Evolutionary conservation across 2,797 vertebrate species (phyloP), one percentile per base, ranked within the genome.

Genomic region (Siniperca undulata): DNA sequence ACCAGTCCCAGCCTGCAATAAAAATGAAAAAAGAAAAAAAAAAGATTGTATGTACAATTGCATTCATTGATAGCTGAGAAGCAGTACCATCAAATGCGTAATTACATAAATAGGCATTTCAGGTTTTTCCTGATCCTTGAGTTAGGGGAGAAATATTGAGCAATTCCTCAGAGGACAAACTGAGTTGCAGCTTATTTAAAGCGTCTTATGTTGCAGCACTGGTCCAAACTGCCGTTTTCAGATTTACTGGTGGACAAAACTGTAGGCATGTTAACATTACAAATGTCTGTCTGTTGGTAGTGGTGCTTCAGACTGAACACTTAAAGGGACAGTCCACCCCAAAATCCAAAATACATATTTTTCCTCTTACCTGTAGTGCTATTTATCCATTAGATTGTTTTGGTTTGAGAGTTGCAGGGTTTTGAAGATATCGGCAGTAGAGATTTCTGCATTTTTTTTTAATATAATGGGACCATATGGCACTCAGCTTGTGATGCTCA

Each of bases 151-250:
- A 83, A 71, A 77, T 65, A 59, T 89, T 89, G 69, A 66, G 85
- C 67, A 89, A 84, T 65, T 64, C 53, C n/a, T 83, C 36, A 62
- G 66, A 70, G 20, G 14, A 70, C 44, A 81, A 82, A 70, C 50
- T 59, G 55, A 78, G 69, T 46, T 78, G 58, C 64, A 84, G 91
- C 88, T 92, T 93, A 93, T 82, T 81, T 53, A 81, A 87, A 91
- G 85, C 74, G 16, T 62, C 61, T 78, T 88, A 71, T 60, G 83
- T 67, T 76, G 72, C 56, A 70, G 48, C 42, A 36, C 50, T 58
- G 66, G 20, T 9, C 14, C 50, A 68, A 14, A 78, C 36, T 80
- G 46, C 65, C 78, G 17, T 36, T 83, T 71, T 76, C 44, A 75
- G 44, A 53, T 50, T 74, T 46, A 42, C 42, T 12, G 8, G 16